A percentile compares a stretch with the other conserved stretches of the same genome.
These are phyloP conservation scores for Oenanthe oenanthe DNA, from an alignment of 2,113 vertebrate species.

Conservation along the genomic window DNA sequence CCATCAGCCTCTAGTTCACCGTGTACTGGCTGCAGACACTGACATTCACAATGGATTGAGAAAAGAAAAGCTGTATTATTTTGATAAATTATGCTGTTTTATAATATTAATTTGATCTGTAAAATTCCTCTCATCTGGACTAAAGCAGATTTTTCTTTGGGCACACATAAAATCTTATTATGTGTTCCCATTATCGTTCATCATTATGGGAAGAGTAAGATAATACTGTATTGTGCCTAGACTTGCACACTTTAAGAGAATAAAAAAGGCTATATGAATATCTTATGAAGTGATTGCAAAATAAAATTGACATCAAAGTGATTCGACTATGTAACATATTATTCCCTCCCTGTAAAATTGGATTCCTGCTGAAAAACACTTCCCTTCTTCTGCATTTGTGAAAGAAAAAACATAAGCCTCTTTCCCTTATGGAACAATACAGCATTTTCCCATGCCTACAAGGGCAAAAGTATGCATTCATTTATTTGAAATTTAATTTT, in stretches of 20 bases:
- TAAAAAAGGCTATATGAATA: conserved; percentile 49
- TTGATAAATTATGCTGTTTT: conserved; percentile 35
- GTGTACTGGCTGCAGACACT: neutral
- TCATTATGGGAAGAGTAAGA: conserved; percentile 46
- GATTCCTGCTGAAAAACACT: neutral
- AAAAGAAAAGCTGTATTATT: conserved; percentile 30
- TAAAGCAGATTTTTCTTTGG: conserved; percentile 54
- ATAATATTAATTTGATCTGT: conserved; percentile 45
- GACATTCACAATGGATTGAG: neutral
- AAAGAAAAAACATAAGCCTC: neutral
- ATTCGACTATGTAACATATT: neutral
- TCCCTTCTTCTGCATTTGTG: neutral
- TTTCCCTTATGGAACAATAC: neutral
- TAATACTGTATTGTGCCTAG: conserved; percentile 50
- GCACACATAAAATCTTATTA: conserved; percentile 43
- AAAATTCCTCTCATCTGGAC: conserved; percentile 22
- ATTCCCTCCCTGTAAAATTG: conserved; percentile 22
- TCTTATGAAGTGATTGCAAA: conserved; percentile 55
- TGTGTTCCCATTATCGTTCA: conserved; percentile 43
- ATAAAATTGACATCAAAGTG: conserved; percentile 57
- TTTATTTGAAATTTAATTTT: neutral
- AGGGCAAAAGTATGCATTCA: neutral
- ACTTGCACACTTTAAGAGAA: conserved; percentile 8
- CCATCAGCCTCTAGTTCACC: neutral
- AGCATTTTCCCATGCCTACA: neutral